These are phyloP conservation scores for Erebia aethiops DNA, from an alignment of 2,888 invertebrate species.

Conservation along the genomic window DNA sequence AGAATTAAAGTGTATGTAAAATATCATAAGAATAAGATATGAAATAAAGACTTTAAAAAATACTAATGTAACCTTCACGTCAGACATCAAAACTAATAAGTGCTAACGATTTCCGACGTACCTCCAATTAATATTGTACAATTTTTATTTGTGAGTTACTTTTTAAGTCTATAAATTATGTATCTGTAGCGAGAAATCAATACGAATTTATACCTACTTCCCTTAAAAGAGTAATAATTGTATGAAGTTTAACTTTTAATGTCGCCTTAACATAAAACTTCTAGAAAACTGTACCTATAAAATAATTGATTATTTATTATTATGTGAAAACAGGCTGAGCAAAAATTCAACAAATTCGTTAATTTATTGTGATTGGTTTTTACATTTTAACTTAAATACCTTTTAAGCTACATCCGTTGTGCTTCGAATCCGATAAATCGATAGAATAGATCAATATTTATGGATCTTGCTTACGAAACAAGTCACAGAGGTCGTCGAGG, in stretches of 20 bases:
- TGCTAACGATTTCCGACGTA: constrained; percentile 2
- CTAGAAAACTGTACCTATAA: not conserved
- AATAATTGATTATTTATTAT: too few species aligned
- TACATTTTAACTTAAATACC: too few species aligned
- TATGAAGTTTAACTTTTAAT: too few species aligned
- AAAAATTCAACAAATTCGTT: too few species aligned
- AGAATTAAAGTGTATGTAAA: too few species aligned
- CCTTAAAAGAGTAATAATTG: too few species aligned
- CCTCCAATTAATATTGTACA: not conserved
- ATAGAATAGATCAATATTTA: not conserved
- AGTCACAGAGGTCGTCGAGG: not conserved
- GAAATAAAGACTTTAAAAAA: not conserved
- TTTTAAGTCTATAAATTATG: not conserved
- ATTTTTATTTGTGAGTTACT: not conserved
- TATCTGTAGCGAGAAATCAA: not conserved
- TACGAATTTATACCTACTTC: too few species aligned
- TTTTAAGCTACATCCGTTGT: too few species aligned
- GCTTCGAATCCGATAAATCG: not conserved
- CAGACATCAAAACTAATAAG: not conserved
- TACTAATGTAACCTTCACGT: not conserved
- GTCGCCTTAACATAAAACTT: not conserved
- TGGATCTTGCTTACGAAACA: not conserved
- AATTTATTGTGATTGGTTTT: too few species aligned
- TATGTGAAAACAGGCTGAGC: too few species aligned
- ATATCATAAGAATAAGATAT: too few species aligned